Evolutionary conservation across 2,113 vertebrate genomes (phyloP).

Genomic region (Cygnus buccinator): DNA sequence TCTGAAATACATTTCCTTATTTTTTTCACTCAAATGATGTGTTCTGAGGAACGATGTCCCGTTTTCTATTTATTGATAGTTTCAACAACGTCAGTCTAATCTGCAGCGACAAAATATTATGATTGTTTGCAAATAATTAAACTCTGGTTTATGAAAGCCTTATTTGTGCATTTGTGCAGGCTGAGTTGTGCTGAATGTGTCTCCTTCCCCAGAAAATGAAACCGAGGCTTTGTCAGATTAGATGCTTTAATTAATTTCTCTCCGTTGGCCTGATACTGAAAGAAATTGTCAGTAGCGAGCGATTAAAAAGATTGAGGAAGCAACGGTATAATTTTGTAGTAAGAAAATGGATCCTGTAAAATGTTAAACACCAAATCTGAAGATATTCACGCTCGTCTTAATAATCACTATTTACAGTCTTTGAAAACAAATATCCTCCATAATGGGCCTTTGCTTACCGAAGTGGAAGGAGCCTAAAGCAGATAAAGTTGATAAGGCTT

Average conservation of each 20-base stretch:
- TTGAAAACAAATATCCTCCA: background rate
- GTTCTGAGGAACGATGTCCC: background rate
- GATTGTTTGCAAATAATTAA: background rate
- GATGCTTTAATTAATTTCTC: background rate
- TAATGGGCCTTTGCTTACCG: background rate
- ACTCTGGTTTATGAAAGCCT: background rate
- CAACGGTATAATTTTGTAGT: background rate
- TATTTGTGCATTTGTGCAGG: background rate
- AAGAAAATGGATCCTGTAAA: background rate
- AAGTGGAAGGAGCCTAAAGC: background rate
- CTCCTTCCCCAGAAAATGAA: background rate
- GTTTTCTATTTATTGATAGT: background rate
- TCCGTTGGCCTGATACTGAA: background rate
- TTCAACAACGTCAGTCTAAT: background rate
- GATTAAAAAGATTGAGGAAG: background rate
- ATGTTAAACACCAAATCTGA: background rate
- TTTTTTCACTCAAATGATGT: background rate
- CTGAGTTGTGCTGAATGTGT: background rate
- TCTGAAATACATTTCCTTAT: fast-evolving
- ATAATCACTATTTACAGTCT: background rate
- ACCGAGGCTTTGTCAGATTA: background rate
- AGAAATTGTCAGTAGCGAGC: background rate
- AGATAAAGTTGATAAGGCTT: background rate
- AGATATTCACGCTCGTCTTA: background rate
- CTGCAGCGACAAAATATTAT: background rate